A percentile compares a stretch with the other conserved stretches of the same genome.
phyloP scores from a whole-genome alignment of 2,888 invertebrate genomes.

The Heliconius charithonia region DNA sequence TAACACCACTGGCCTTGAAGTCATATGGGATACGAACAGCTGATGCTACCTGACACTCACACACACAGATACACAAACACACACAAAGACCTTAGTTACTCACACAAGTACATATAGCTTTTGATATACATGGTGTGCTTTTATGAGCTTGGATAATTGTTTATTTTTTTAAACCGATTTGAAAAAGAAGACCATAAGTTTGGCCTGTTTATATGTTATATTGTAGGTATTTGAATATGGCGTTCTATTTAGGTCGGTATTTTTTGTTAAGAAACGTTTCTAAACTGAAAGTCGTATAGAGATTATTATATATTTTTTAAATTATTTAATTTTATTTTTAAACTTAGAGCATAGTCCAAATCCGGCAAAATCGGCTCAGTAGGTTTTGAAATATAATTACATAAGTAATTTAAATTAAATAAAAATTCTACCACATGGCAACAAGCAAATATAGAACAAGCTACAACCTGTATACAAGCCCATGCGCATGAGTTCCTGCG shows the following conservation, averaged over 20 bases:
- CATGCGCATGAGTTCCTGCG: constrained; percentile 36
- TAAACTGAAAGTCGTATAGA: too few species aligned
- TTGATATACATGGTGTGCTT: constrained; percentile 15
- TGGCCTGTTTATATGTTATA: not conserved
- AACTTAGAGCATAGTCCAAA: too few species aligned
- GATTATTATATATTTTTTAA: too few species aligned
- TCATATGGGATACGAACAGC: constrained; percentile 82
- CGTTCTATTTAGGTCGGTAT: not conserved
- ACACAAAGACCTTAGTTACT: constrained; percentile 39
- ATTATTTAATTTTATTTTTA: too few species aligned
- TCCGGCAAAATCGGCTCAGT: too few species aligned
- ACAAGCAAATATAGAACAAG: not conserved
- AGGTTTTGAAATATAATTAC: too few species aligned
- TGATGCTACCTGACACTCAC: constrained; percentile 78
- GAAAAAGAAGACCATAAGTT: not conserved
- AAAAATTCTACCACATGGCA: not conserved
- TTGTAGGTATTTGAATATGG: not conserved
- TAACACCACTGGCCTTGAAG: constrained; percentile 74
- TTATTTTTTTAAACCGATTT: not conserved
- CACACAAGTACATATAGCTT: constrained; percentile 23
- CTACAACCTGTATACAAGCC: constrained; percentile 13
- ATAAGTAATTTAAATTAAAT: too few species aligned
- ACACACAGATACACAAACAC: constrained; percentile 49
- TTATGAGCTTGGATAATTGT: not conserved
- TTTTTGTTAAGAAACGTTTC: not conserved